phyloP scores from a whole-genome alignment of 2,888 invertebrate genomes.

The Melipona beecheii region DNA sequence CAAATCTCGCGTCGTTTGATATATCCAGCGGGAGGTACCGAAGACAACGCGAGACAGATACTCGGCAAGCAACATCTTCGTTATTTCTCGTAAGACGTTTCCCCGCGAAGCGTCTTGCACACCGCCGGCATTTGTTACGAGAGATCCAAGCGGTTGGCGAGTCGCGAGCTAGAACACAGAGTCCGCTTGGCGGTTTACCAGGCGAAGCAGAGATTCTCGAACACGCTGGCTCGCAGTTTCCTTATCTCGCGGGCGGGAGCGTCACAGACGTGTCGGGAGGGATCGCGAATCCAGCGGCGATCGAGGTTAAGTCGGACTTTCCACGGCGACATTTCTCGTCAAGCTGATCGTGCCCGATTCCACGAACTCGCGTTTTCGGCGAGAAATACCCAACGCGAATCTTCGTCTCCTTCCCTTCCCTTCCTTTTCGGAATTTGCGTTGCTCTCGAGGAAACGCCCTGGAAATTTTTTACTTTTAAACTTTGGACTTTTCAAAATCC shows the following conservation, averaged over 20 bases:
- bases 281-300: conserved; percentile 40
- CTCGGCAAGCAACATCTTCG: neutral
- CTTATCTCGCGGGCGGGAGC: conserved; percentile 53
- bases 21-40: neutral
- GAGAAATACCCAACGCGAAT: no score
- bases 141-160: neutral
- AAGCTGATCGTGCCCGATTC: neutral
- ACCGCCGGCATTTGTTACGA: neutral
- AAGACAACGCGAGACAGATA: neutral
- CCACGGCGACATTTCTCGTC: conserved; percentile 44
- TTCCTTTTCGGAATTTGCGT: no score
- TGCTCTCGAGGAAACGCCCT: no score
- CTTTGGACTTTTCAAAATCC: no score
- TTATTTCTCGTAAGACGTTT: neutral
- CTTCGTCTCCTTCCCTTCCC: no score
- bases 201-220: conserved; percentile 6
- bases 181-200: conserved; percentile 25
- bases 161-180: neutral
- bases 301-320: conserved; percentile 67
- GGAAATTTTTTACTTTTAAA: no score
- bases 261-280: neutral
- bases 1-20: neutral
- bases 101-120: neutral
- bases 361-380: no score
- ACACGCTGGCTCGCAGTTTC: conserved; percentile 44